Percentiles rank a stretch among this genome's conserved stretches.
phyloP scores from a whole-genome alignment of 2,113 vertebrate species.

The Falcunculus frontatus region DNA sequence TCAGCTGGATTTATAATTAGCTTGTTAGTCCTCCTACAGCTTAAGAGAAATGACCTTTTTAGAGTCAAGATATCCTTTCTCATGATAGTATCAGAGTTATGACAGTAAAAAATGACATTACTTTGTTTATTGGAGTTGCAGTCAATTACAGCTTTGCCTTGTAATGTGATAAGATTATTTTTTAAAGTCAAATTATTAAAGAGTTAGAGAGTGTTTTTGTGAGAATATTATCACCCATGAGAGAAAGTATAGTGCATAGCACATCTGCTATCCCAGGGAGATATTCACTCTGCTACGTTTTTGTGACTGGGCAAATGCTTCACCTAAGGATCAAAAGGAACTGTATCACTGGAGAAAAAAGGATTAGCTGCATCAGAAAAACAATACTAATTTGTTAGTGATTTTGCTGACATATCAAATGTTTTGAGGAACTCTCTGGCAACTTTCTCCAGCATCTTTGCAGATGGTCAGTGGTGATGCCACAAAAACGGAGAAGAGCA shows the following conservation, averaged over 20 bases:
- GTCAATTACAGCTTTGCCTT: not conserved
- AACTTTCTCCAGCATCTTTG: not conserved
- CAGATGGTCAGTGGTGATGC: not conserved
- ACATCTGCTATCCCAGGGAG: not conserved
- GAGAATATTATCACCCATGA: not conserved
- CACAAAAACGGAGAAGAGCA: not conserved
- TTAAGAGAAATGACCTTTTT: not conserved
- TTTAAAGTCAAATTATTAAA: not conserved
- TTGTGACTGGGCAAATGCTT: not conserved
- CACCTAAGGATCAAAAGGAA: not conserved
- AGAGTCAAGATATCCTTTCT: not conserved
- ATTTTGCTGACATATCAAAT: not conserved
- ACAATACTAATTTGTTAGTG: not conserved
- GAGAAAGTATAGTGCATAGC: not conserved
- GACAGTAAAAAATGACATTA: not conserved
- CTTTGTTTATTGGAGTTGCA: not conserved
- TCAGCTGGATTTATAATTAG: slow-evolving; percentile 30
- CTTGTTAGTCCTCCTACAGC: not conserved
- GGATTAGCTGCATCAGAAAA: not conserved
- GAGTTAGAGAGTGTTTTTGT: not conserved
- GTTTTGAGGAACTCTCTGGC: not conserved
- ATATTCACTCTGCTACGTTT: not conserved
- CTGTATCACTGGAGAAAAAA: not conserved
- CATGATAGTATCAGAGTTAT: not conserved
- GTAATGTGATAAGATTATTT: not conserved